A percentile compares a stretch with the other conserved stretches of the same genome.
Conservation (phyloP, 2,797 vertebrate species). For the Helostoma temminkii region DNA sequence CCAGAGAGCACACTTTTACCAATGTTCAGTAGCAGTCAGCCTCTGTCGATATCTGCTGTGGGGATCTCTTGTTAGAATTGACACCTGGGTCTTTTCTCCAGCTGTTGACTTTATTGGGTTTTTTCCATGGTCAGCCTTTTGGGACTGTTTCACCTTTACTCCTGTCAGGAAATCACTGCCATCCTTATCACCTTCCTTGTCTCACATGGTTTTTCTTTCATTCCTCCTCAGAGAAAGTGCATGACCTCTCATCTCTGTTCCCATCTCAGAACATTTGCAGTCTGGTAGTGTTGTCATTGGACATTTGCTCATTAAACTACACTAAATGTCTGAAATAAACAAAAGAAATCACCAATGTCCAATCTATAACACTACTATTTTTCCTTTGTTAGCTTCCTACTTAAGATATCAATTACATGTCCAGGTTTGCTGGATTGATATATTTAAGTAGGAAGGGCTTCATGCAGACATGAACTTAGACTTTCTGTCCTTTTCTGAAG, state of each 20-base stretch:
- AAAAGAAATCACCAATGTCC: background rate
- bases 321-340: background rate
- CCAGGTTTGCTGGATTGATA: background rate
- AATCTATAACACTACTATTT: conserved; percentile 39
- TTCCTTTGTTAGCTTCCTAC: conserved; percentile 21
- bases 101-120: conserved; percentile 8
- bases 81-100: background rate
- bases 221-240: conserved; percentile 30
- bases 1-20: background rate
- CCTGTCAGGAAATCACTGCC: conserved; percentile 21
- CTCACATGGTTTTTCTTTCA: conserved; percentile 24
- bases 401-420: conserved; percentile 23
- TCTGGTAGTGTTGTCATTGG: conserved; percentile 51
- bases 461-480: conserved; percentile 29
- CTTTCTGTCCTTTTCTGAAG: conserved; percentile 81
- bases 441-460: conserved; percentile 19
- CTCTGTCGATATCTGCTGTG: conserved; percentile 2
- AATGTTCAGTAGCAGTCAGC: conserved; percentile 19
- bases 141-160: conserved; percentile 29
- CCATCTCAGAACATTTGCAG: conserved; percentile 21
- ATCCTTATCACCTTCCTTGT: conserved; percentile 41
- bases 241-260: conserved; percentile 45
- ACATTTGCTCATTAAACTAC: conserved; percentile 4
- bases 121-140: conserved; percentile 1
- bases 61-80: conserved; percentile 3